phyloP scores from a whole-genome alignment of 2,113 vertebrate genomes.

The Gobio gobio region DNA sequence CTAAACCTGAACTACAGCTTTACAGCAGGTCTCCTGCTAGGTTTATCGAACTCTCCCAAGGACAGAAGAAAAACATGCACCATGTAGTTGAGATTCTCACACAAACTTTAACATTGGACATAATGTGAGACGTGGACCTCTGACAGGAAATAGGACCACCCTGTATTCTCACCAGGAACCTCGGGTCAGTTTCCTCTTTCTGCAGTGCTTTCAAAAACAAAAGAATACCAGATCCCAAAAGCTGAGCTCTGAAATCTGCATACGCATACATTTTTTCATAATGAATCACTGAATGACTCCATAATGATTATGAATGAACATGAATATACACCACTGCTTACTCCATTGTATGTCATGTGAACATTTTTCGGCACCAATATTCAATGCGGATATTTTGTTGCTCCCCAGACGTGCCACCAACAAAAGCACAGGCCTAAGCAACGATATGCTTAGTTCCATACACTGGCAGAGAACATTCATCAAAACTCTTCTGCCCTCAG shows the following conservation, averaged over 20 bases:
- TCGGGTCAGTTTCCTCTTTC: slow-evolving; percentile 55
- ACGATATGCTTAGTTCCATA: not conserved
- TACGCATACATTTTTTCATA: not conserved
- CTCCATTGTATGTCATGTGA: not conserved
- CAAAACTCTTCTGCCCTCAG: not conserved
- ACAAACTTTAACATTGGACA: slow-evolving; percentile 37
- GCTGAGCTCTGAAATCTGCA: not conserved
- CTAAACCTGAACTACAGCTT: slow-evolving; percentile 21
- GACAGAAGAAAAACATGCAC: slow-evolving; percentile 15
- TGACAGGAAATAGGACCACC: slow-evolving; percentile 60
- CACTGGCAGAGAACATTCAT: not conserved
- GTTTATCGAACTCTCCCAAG: slow-evolving; percentile 13
- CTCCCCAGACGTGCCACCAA: not conserved
- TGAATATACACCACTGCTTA: not conserved
- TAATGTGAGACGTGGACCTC: slow-evolving; percentile 43
- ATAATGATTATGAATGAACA: not conserved
- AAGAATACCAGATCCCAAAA: not conserved
- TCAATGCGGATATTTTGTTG: not conserved
- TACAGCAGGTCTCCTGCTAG: slow-evolving; percentile 12
- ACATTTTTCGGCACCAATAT: not conserved
- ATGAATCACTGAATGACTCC: not conserved
- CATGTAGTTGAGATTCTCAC: slow-evolving; percentile 30
- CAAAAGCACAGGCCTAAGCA: not conserved
- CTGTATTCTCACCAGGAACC: slow-evolving; percentile 58
- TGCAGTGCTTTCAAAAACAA: slow-evolving; percentile 55